Percentiles rank a stretch among this genome's conserved stretches.
These are phyloP conservation scores for Cydia splendana DNA, from an alignment of 1,140 invertebrate genomes.

Conservation along the genomic window DNA sequence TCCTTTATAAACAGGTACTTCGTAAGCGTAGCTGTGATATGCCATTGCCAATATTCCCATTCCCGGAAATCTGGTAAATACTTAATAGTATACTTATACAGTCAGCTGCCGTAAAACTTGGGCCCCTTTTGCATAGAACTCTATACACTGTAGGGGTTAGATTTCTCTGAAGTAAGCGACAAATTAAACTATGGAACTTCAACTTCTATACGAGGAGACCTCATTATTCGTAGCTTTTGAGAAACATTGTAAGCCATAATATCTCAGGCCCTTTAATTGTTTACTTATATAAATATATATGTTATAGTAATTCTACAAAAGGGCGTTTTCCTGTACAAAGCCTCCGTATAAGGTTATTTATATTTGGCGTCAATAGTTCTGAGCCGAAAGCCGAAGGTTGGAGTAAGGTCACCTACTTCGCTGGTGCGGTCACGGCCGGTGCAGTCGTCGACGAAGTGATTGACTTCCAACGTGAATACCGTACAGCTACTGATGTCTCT, in stretches of 20 bases:
- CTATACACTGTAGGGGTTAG: no score
- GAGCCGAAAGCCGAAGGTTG: constrained; percentile 27
- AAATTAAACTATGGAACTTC: no score
- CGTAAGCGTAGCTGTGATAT: no score
- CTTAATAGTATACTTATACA: no score
- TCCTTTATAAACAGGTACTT: neutral
- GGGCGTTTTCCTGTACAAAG: constrained; percentile 18
- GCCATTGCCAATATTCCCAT: no score
- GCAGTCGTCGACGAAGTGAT: constrained; percentile 19
- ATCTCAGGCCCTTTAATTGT: neutral
- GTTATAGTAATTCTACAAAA: constrained; percentile 2
- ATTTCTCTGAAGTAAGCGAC: no score
- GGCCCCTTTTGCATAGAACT: no score
- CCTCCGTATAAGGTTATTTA: constrained; percentile 26
- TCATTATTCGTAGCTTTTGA: no score
- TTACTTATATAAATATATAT: constrained; percentile 8
- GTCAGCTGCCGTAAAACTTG: no score
- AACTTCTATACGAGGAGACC: no score
- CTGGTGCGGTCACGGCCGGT: constrained; percentile 23
- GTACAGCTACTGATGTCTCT: neutral
- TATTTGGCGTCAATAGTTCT: constrained; percentile 23
- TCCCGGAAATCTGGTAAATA: no score
- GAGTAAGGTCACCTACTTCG: constrained; percentile 9
- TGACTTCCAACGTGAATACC: constrained; percentile 10
- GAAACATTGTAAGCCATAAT: neutral